Percentiles rank a stretch among this genome's conserved stretches.
Evolutionary conservation across 2,888 invertebrate species (phyloP).

Genomic region (Melanchra persicariae): DNA sequence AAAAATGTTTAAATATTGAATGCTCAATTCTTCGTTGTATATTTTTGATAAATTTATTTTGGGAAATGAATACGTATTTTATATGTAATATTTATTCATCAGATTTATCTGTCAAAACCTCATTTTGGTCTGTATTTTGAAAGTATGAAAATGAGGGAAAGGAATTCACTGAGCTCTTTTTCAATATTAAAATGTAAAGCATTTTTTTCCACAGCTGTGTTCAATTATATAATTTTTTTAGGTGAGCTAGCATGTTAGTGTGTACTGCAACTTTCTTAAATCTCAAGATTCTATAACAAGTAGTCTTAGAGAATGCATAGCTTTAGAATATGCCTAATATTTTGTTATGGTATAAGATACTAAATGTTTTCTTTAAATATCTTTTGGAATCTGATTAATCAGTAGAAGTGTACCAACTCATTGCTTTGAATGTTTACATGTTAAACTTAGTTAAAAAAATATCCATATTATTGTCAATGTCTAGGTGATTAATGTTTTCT

Average conservation of each 20-base stretch:
- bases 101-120: conserved; percentile 8
- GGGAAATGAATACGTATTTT: conserved; percentile 56
- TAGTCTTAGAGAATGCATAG: conserved; percentile 57
- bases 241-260: conserved; percentile 35
- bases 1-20: conserved; percentile 47
- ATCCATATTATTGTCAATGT: conserved; percentile 35
- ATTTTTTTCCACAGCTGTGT: conserved; percentile 60
- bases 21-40: conserved; percentile 68
- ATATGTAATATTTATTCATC: conserved; percentile 45
- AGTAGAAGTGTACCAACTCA: conserved; percentile 36
- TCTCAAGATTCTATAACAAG: conserved; percentile 43
- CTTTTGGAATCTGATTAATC: conserved; percentile 34
- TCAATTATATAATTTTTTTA: conserved; percentile 54
- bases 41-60: conserved; percentile 70
- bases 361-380: conserved; percentile 39
- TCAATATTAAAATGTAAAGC: conserved; percentile 25
- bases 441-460: conserved; percentile 24
- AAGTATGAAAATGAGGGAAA: conserved; percentile 21
- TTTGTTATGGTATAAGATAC: conserved; percentile 58
- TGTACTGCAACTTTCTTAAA: conserved; percentile 40
- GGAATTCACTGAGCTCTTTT: conserved; percentile 11
- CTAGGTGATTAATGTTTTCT: conserved; percentile 37
- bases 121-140: conserved; percentile 16
- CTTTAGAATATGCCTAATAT: conserved; percentile 63
- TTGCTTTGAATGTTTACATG: conserved; percentile 53